These are phyloP conservation scores for Dallia pectoralis DNA, from an alignment of 2,797 vertebrate genomes.

Conservation along the genomic window DNA sequence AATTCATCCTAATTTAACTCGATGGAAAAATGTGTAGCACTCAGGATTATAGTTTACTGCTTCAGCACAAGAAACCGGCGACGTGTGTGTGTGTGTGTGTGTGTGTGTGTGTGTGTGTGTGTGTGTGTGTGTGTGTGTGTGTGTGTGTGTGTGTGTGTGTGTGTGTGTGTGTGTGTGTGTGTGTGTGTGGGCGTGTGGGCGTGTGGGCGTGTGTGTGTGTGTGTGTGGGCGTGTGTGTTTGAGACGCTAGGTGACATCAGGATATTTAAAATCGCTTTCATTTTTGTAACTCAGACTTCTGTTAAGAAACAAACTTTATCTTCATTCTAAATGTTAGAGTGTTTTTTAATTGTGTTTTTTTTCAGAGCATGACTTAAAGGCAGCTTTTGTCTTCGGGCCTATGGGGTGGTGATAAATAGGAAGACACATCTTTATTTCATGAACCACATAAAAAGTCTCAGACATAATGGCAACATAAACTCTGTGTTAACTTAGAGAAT, in stretches of 20 bases:
- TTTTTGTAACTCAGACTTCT: background rate
- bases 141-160: background rate
- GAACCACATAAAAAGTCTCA: slow-evolving; percentile 47
- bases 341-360: slow-evolving; percentile 49
- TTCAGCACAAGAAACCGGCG: slow-evolving; percentile 63
- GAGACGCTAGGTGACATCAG: background rate
- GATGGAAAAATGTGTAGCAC: slow-evolving; percentile 61
- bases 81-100: slow-evolving; percentile 28
- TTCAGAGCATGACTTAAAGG: slow-evolving; percentile 52
- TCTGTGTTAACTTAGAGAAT: slow-evolving; percentile 71
- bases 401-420: slow-evolving; percentile 27
- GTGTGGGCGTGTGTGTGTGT: background rate
- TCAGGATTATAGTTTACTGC: slow-evolving; percentile 38
- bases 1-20: slow-evolving; percentile 71
- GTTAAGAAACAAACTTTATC: slow-evolving; percentile 29
- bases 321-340: slow-evolving; percentile 23
- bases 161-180: background rate
- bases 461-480: slow-evolving; percentile 67
- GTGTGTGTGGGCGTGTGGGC: background rate
- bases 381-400: slow-evolving; percentile 45
- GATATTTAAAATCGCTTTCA: background rate
- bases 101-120: background rate
- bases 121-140: background rate
- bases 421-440: slow-evolving; percentile 52
- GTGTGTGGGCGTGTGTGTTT: background rate